Evolutionary conservation across 2,113 vertebrate species (phyloP), one percentile per base, ranked within the genome.

Genomic region (Scophthalmus maximus): DNA sequence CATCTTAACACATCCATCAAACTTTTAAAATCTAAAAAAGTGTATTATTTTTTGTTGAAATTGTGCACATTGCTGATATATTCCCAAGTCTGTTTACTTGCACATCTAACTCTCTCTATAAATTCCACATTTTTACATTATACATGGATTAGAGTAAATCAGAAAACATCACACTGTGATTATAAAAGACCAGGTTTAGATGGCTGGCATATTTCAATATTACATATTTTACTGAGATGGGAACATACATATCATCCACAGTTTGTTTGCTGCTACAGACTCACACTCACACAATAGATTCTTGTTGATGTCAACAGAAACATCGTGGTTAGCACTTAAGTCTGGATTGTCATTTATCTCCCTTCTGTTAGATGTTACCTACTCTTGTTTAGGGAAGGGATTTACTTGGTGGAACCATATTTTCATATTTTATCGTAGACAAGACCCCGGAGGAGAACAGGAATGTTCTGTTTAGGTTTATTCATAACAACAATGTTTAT

Each of bases 301-400:
- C 36, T 49, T 65, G 17, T 42, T 68, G 30, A 57, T 70, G 61
- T 80, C 61, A 77, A 84, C 34, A 68, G 63, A 68, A 85, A 29
- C 51, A 57, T 32, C 51, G 20, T 56, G n/a, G 15, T 63, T 23
- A 67, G 32, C 66, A 56, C 36, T 62, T 17, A 51, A 27, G 18
- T 50, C 34, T 61, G 34, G 23, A 38, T 64, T 78, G 61, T 75
- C 30, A 63, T 77, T 79, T 61, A 8, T 58, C 23, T 6, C 7
- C 27, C 52, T 52, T 64, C n/a, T 79, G 36, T 70, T 62, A 49
- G 34, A 62, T 15, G 6, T 57, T 36, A 76, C 68, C 46, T 49
- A 20, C 58, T 40, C 51, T 42, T 80, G 55, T 53, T 57, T 38
- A 25, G 44, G 42, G n/a, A 58, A 27, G 63, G 23, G 71, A 68